Percentiles rank a stretch among this genome's conserved stretches.
These are phyloP conservation scores for Amniataba percoides DNA, from an alignment of 2,797 vertebrate genomes.

Conservation along the genomic window DNA sequence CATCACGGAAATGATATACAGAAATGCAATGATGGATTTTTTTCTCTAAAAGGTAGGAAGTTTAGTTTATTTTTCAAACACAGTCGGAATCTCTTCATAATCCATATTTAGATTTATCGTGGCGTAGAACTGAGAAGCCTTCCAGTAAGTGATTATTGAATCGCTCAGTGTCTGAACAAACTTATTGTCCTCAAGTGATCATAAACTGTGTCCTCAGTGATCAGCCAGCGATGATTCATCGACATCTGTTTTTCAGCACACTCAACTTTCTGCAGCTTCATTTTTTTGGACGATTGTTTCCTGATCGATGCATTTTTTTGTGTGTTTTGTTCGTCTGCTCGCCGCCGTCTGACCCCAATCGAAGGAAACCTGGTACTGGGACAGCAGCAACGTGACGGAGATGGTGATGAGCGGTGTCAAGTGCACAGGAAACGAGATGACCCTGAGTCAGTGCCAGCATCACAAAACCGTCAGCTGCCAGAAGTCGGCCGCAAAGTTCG, in stretches of 20 bases:
- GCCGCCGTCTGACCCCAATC: background rate
- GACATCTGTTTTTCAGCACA: slow-evolving; percentile 52
- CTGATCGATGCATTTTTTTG: slow-evolving; percentile 9
- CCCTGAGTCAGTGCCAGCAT: slow-evolving; percentile 92
- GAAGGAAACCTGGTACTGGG: slow-evolving; percentile 99
- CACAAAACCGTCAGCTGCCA: slow-evolving; percentile 91
- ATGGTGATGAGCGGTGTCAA: slow-evolving; percentile 96
- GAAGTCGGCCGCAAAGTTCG: slow-evolving; percentile 88
- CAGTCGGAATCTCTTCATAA: background rate
- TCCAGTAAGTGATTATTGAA: slow-evolving; percentile 11
- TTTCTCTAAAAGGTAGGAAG: background rate
- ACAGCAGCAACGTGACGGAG: slow-evolving; percentile 92
- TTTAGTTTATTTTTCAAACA: background rate
- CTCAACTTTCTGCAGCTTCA: slow-evolving; percentile 19
- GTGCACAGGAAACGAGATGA: slow-evolving; percentile 92
- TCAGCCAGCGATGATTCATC: slow-evolving; percentile 50
- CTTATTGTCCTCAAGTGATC: slow-evolving; percentile 6
- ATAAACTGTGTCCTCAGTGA: slow-evolving; percentile 22
- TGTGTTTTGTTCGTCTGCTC: slow-evolving; percentile 19
- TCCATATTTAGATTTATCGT: background rate
- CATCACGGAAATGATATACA: background rate
- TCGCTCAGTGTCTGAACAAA: background rate
- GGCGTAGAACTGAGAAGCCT: background rate
- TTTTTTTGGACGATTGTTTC: background rate
- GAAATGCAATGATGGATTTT: background rate